These are phyloP conservation scores for Meriones unguiculatus DNA, from an alignment of 2,113 vertebrate genomes.

Conservation along the genomic window DNA sequence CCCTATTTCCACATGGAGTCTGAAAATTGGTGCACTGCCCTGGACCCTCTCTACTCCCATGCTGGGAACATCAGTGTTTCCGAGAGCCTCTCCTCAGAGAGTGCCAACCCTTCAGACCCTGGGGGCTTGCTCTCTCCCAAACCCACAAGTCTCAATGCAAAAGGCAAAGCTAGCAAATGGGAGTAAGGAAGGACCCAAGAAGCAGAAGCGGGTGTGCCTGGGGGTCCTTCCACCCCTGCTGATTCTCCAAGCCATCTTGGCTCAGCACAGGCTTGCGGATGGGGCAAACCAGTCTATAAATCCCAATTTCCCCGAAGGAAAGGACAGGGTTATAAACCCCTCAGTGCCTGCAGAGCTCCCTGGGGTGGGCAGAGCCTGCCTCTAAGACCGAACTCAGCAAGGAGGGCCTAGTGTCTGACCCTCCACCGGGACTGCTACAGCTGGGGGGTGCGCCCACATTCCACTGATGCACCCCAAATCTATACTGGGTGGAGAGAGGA, in stretches of 20 bases:
- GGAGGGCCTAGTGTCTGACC: slow-evolving; percentile 91
- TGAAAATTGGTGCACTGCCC: background rate
- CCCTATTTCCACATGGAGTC: background rate
- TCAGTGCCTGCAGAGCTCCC: background rate
- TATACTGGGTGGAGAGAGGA: background rate
- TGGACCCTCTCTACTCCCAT: background rate
- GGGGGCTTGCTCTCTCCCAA: background rate
- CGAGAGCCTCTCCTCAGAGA: background rate
- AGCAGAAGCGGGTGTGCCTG: background rate
- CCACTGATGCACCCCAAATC: slow-evolving; percentile 84
- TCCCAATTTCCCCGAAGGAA: background rate
- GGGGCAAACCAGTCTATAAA: background rate
- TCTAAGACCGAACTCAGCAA: slow-evolving; percentile 90
- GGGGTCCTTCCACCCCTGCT: background rate
- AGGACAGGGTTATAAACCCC: background rate
- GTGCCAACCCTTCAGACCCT: background rate
- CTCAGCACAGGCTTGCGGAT: background rate
- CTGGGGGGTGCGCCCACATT: slow-evolving; percentile 77
- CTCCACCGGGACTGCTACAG: slow-evolving; percentile 93
- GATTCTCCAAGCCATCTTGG: background rate
- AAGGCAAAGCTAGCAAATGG: background rate
- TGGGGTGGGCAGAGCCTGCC: slow-evolving; percentile 90
- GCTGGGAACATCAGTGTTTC: background rate
- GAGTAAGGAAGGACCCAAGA: background rate
- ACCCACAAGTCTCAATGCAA: background rate